Evolutionary conservation across 2,888 invertebrate species (phyloP).

Genomic region (Drosophila paramelanica): DNA sequence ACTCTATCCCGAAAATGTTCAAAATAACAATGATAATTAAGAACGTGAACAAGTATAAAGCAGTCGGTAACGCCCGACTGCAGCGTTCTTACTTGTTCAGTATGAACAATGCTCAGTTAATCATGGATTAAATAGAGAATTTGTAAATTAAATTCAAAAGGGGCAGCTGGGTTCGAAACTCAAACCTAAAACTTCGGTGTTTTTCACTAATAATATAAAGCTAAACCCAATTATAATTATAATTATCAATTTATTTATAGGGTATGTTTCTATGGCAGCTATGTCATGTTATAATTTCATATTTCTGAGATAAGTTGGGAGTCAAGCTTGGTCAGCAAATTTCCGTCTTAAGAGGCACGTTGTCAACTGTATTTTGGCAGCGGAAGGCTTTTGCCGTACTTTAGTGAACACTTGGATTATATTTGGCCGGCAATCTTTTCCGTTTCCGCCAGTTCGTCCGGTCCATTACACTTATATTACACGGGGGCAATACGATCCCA

Average conservation of each 20-base stretch:
- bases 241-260: too few relatives aligned
- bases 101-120: background rate
- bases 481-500: slow-evolving; percentile 20
- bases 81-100: background rate
- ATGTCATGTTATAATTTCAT: too few relatives aligned
- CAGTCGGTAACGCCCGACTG: too few relatives aligned
- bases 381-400: slow-evolving; percentile 13
- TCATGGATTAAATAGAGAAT: background rate
- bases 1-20: too few relatives aligned
- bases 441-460: background rate
- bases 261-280: too few relatives aligned
- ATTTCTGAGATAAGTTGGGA: too few relatives aligned
- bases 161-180: too few relatives aligned
- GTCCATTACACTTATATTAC: slow-evolving; percentile 16
- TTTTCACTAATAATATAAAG: too few relatives aligned
- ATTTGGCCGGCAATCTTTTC: slow-evolving; percentile 10
- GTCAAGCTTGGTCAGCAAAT: background rate
- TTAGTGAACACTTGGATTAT: slow-evolving; percentile 14
- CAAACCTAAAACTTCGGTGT: too few relatives aligned
- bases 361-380: background rate
- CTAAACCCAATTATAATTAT: too few relatives aligned
- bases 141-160: background rate
- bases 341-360: background rate
- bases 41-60: too few relatives aligned
- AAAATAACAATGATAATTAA: too few relatives aligned